Percentiles rank a stretch among this genome's conserved stretches.
Conservation (phyloP, 2,888 invertebrate species). For the Parascotia fuliginaria region DNA sequence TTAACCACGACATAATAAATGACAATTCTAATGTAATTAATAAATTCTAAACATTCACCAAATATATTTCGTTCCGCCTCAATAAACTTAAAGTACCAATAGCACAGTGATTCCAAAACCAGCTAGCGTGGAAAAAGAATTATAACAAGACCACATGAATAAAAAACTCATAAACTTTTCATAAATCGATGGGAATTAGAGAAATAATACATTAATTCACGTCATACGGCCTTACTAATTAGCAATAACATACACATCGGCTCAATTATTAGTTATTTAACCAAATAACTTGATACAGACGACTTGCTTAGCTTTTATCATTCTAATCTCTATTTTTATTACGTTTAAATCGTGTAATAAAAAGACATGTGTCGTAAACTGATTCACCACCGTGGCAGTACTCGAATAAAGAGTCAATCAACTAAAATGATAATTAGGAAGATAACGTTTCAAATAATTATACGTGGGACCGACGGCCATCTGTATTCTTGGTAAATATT, state of each 20-base stretch:
- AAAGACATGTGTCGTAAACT: slow-evolving; percentile 27
- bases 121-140: slow-evolving; percentile 5
- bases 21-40: too few relatives aligned
- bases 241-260: slow-evolving; percentile 22
- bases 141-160: slow-evolving; percentile 2
- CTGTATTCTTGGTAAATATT: slow-evolving; percentile 34
- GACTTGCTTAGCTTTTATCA: slow-evolving; percentile 26
- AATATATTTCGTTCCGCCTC: neutral
- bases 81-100: neutral
- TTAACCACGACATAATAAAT: too few relatives aligned
- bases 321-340: slow-evolving; percentile 35
- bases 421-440: slow-evolving; percentile 35
- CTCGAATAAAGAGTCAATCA: slow-evolving; percentile 39
- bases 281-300: slow-evolving; percentile 29
- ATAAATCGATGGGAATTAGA: slow-evolving; percentile 12
- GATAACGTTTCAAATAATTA: slow-evolving; percentile 31
- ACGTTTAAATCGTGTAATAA: slow-evolving; percentile 32
- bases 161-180: slow-evolving; percentile 13
- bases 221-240: slow-evolving; percentile 24
- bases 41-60: too few relatives aligned
- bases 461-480: slow-evolving; percentile 20
- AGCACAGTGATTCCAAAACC: slow-evolving; percentile 14
- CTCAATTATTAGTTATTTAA: slow-evolving; percentile 20
- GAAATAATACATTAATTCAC: slow-evolving; percentile 17
- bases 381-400: slow-evolving; percentile 23